Conservation (phyloP, 2,888 invertebrate species). For the Rotaria macrura region DNA sequence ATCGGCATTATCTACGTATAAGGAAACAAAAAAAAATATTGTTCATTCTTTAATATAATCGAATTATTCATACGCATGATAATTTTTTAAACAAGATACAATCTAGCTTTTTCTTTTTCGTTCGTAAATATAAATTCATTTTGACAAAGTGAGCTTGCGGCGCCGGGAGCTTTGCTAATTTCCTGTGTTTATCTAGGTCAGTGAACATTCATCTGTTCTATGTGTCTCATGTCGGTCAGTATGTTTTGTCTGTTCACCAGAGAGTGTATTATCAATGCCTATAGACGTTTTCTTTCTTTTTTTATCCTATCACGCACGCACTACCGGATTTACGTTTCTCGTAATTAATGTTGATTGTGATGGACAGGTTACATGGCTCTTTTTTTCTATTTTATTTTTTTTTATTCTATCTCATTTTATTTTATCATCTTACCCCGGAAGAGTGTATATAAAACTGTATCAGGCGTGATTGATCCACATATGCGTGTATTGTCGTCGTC, state of each 20-base stretch:
- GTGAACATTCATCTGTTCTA: conserved; percentile 3
- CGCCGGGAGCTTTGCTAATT: conserved; percentile 14
- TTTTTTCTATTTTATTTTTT: no score
- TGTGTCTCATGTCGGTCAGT: neutral
- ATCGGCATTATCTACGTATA: neutral
- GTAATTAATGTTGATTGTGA: neutral
- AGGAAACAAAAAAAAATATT: neutral
- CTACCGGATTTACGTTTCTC: neutral
- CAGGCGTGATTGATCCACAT: conserved; percentile 9
- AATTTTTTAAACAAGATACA: neutral
- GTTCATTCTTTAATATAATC: neutral
- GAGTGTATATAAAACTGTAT: conserved; percentile 13
- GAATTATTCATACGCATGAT: neutral
- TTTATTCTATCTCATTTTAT: no score
- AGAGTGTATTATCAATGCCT: neutral
- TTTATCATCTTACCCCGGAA: conserved; percentile 9
- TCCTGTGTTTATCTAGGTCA: conserved; percentile 20
- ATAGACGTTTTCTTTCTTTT: conserved; percentile 7
- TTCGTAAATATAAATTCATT: neutral
- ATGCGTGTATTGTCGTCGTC: neutral
- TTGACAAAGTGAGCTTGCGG: neutral
- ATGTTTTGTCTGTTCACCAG: neutral
- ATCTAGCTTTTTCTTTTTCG: neutral
- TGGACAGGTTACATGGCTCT: neutral
- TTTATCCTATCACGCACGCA: conserved; percentile 15